Conservation (phyloP, 2,113 vertebrate genomes). For the Callospermophilus lateralis region DNA sequence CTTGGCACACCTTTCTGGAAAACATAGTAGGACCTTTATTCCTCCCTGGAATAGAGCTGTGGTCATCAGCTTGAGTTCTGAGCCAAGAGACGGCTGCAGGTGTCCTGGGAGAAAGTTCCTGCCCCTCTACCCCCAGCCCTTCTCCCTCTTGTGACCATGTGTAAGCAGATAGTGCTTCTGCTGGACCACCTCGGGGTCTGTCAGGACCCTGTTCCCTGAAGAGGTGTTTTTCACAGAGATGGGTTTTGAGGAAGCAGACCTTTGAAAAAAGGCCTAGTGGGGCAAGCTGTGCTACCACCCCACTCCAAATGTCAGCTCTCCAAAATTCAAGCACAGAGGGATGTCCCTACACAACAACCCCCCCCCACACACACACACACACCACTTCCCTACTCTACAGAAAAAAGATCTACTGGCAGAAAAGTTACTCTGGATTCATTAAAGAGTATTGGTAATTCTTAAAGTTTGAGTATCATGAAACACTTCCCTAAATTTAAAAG, state of each 20-base stretch:
- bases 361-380: too few species aligned
- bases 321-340: too few species aligned
- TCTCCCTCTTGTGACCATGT: too few species aligned
- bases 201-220: not conserved
- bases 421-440: conserved; percentile 84
- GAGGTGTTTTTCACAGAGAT: not conserved
- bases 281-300: too few species aligned
- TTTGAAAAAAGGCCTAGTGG: not conserved
- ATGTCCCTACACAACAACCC: too few species aligned
- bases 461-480: conserved; percentile 86
- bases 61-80: not conserved
- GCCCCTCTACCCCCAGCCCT: fast-evolving
- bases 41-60: not conserved
- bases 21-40: not conserved
- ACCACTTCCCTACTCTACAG: conserved; percentile 31
- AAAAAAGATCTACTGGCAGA: conserved; percentile 84
- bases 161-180: not conserved
- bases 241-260: not conserved
- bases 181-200: too few species aligned
- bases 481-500: conserved; percentile 88
- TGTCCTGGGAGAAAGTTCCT: not conserved
- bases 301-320: not conserved
- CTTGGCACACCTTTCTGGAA: too few species aligned
- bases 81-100: not conserved
- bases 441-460: conserved; percentile 86